phyloP scores from a whole-genome alignment of 2,888 invertebrate genomes.

The Drosophila quinaria region DNA sequence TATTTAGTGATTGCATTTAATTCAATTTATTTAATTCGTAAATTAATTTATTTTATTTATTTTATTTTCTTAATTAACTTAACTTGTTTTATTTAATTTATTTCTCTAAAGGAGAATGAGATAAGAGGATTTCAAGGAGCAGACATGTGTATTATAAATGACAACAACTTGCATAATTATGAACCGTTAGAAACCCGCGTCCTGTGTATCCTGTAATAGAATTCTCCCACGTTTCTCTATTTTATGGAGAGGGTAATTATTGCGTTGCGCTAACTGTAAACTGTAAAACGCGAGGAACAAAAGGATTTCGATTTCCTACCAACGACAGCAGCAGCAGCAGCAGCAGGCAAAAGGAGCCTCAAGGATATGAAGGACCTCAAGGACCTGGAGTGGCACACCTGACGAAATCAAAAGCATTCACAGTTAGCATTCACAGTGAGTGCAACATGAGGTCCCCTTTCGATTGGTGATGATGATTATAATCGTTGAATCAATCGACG shows the following conservation, averaged over 20 bases:
- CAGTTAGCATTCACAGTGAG: slow-evolving; percentile 58
- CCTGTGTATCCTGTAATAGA: slow-evolving; percentile 60
- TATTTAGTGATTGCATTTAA: too few relatives aligned
- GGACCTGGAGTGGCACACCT: slow-evolving; percentile 58
- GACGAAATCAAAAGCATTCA: slow-evolving; percentile 79
- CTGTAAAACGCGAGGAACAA: slow-evolving; percentile 76
- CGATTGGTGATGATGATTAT: not conserved
- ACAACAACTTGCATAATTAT: slow-evolving; percentile 68
- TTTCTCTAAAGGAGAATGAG: too few relatives aligned
- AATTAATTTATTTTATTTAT: too few relatives aligned
- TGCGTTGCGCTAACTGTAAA: slow-evolving; percentile 52
- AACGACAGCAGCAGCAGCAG: slow-evolving; percentile 42
- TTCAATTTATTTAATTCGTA: too few relatives aligned
- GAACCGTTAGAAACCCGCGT: slow-evolving; percentile 62
- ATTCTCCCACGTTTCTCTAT: slow-evolving; percentile 55
- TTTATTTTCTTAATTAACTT: too few relatives aligned
- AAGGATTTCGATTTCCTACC: slow-evolving; percentile 76
- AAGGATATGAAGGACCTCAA: slow-evolving; percentile 24
- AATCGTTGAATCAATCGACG: slow-evolving; percentile 59
- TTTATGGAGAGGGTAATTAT: slow-evolving; percentile 42
- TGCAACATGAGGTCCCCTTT: slow-evolving; percentile 62
- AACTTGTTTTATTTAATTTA: too few relatives aligned
- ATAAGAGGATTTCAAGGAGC: too few relatives aligned
- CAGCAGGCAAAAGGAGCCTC: slow-evolving; percentile 39
- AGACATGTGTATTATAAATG: not conserved